These are phyloP conservation scores for Drosophila sechellia DNA, from an alignment of 1,140 invertebrate species.

Conservation along the genomic window DNA sequence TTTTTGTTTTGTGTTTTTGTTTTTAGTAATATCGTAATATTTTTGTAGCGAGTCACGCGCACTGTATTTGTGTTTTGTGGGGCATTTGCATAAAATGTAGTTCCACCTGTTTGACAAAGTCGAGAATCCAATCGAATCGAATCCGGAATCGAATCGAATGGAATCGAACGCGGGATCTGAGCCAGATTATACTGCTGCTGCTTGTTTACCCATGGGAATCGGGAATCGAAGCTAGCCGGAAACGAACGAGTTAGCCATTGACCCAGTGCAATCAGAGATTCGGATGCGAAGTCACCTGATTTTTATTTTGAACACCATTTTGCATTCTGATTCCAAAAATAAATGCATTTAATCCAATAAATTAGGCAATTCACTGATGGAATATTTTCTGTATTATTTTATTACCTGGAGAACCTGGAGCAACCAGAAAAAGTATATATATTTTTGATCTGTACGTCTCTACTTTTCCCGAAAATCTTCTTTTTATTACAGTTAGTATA, in stretches of 20 bases:
- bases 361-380: too few species aligned
- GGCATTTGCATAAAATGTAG: slow-evolving; percentile 82
- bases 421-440: too few species aligned
- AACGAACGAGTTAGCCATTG: slow-evolving; percentile 43
- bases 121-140: slow-evolving; percentile 7
- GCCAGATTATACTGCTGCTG: slow-evolving; percentile 19
- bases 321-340: background rate
- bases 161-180: slow-evolving; percentile 16
- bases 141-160: too few species aligned
- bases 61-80: slow-evolving; percentile 36
- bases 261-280: slow-evolving; percentile 35
- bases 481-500: too few species aligned
- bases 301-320: slow-evolving; percentile 7
- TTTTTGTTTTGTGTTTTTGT: slow-evolving; percentile 12
- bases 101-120: slow-evolving; percentile 64
- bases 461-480: too few species aligned
- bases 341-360: background rate
- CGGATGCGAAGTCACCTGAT: slow-evolving; percentile 17
- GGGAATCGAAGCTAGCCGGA: slow-evolving; percentile 31
- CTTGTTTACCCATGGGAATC: slow-evolving; percentile 5
- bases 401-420: too few species aligned
- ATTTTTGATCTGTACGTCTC: too few species aligned
- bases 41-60: slow-evolving; percentile 42
- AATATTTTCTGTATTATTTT: background rate
- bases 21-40: slow-evolving; percentile 29